Evolutionary conservation across 2,888 invertebrate genomes (phyloP), one percentile per base, ranked within the genome.

Genomic region (Melipona beecheii): DNA sequence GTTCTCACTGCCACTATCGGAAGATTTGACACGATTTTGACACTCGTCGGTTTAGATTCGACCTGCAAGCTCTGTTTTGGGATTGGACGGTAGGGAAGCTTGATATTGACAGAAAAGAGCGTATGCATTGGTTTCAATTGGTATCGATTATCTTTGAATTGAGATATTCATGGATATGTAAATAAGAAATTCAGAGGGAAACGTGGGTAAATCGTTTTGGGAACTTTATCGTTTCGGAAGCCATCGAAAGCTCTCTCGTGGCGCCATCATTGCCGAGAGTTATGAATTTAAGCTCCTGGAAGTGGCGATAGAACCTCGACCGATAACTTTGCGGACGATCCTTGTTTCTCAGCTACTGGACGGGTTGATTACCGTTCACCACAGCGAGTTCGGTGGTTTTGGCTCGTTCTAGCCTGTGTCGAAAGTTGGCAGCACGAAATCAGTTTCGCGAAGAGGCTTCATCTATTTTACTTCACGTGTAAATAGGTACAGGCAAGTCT

Each of bases 361-460:
- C 49, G 64, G 17, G 72, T 72, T 78, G 43, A 15, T 24, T 52
- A 70, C 36, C n/a, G 49, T 27, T 27, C n/a, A 17, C 17, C 3
- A 43, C 43, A 15, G 4, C 3, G n/a, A n/a, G 49, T 54, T 52
- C 3, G 21, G 6, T 15, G 24, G 5, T 62, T n/a, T 11, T 15
- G 31, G 4, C n/a, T 81, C 68, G 74, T 82, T 88, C 73, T 19
- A 31, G 17, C 6, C 60, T 5, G 36, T 52, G 62, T 73, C 83
- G 83, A 70, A 50, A 76, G 88, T 72, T 85, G 88, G 89, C 88
- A 88, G 88, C 88, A 88, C 88, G 64, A 82, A 65, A 50, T 71
- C 50, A 21, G 50, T 19, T 74, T 62, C 24, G 43, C 5, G 27
- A 19, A n/a, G 2, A 43, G 43, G 43, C 43, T 43, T 43, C 43